Evolutionary conservation across 2,797 vertebrate species (phyloP), one percentile per base, ranked within the genome.

Genomic region (Holocentrus rufus): DNA sequence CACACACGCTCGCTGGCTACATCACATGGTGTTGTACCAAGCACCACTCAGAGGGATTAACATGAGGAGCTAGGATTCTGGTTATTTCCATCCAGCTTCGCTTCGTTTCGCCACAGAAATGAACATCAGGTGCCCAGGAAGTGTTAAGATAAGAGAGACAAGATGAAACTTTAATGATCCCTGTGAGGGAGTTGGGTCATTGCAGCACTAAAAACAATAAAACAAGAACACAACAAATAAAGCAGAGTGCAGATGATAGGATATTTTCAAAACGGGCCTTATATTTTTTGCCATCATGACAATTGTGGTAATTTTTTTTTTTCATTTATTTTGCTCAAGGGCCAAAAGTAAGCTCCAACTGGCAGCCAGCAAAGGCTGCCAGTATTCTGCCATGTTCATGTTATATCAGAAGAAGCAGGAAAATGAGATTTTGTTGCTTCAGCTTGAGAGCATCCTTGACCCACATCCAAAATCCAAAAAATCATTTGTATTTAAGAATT

Each of bases 1-100:
- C 89, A 89, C 92, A 76, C 81, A 77, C 71, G 77, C 78, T 87
- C 61, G 72, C 78, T 89, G 34, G 5, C 84, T 88, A 85, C 90
- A 89, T 83, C 88, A 91, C 87, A 89, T 87, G 86, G 88, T 86
- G 62, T 81, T 85, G 82, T 85, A 75, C 63, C 79, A 66, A 71
- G 83, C 76, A 79, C 72, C 73, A 75, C 80, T 56, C 60, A 30
- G 68, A 83, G 71, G 81, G 85, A 80, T 88, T 82, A 77, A 88
- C 87, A 80, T 74, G 62, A 57, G 69, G 70, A 87, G 79, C 63
- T 36, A 72, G 70, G 55, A 81, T 69, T 76, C 73, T 62, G 80
- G 71, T 84, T 84, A 80, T 89, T 88, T 90, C 69, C 66, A 82
- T 77, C 72, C 42, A 44, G 46, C 22, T 79, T 75, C 42, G 50